A percentile compares a stretch with the other conserved stretches of the same genome.
phyloP scores from a whole-genome alignment of 2,888 invertebrate genomes.

The Drosophila multiciliata region DNA sequence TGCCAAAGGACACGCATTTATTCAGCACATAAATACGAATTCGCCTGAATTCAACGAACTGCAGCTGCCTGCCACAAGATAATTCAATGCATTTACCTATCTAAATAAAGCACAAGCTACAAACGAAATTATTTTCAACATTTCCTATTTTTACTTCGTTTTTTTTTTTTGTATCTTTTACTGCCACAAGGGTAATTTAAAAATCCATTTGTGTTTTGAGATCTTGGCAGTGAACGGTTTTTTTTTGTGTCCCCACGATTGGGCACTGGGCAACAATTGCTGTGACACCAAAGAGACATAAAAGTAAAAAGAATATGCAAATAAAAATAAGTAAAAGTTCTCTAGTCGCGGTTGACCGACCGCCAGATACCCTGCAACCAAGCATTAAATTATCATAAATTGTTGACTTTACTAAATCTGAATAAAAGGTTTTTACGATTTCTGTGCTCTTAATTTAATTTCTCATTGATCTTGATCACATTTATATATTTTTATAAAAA shows the following conservation, averaged over 20 bases:
- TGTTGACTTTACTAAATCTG: neutral
- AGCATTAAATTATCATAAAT: neutral
- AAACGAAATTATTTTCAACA: slow-evolving; percentile 30
- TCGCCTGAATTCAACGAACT: slow-evolving; percentile 56
- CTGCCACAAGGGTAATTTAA: slow-evolving; percentile 77
- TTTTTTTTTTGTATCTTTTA: slow-evolving; percentile 3
- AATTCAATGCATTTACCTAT: slow-evolving; percentile 60
- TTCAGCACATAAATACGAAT: slow-evolving; percentile 24
- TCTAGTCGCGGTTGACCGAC: neutral
- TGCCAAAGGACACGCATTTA: slow-evolving; percentile 34
- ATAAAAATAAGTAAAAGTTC: slow-evolving; percentile 14
- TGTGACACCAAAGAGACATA: slow-evolving; percentile 50
- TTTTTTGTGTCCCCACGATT: slow-evolving; percentile 23
- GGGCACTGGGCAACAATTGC: slow-evolving; percentile 71
- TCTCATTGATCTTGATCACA: too few species aligned
- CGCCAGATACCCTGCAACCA: neutral
- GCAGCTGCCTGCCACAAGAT: slow-evolving; percentile 57
- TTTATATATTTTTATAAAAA: too few species aligned
- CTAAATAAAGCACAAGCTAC: neutral
- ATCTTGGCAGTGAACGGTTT: slow-evolving; percentile 56
- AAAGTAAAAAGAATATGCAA: slow-evolving; percentile 16
- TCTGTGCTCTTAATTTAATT: neutral
- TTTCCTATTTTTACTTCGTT: neutral
- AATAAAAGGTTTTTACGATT: neutral
- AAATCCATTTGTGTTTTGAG: slow-evolving; percentile 81